Conservation (phyloP, 2,797 vertebrate species). For the Peromyscus melanophrys region DNA sequence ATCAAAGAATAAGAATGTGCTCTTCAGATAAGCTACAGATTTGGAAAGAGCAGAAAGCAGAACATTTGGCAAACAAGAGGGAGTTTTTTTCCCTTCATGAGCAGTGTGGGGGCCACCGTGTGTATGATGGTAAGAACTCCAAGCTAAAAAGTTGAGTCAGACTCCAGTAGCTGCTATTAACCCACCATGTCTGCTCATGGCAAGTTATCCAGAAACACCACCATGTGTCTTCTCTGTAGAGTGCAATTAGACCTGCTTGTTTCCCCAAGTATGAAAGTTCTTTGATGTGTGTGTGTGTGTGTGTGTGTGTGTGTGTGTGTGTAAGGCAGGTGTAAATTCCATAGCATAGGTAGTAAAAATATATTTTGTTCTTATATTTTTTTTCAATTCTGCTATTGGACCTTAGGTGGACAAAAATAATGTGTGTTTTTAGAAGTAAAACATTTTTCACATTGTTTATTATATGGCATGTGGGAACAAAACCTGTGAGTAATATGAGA, state of each 20-base stretch:
- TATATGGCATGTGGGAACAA: conserved; percentile 29
- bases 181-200: background rate
- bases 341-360: background rate
- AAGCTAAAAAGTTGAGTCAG: background rate
- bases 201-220: background rate
- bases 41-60: conserved; percentile 11
- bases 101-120: background rate
- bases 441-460: conserved; percentile 16
- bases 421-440: conserved; percentile 49
- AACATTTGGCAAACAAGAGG: background rate
- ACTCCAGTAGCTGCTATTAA: background rate
- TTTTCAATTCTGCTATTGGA: conserved; percentile 39
- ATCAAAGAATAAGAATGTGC: background rate
- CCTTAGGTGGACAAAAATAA: conserved; percentile 17
- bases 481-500: conserved; percentile 21
- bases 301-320: background rate
- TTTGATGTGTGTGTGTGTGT: background rate
- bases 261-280: background rate
- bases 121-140: background rate
- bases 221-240: background rate
- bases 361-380: conserved; percentile 14
- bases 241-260: background rate
- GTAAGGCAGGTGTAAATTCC: background rate
- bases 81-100: accelerated
- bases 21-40: background rate